Base-by-base conservation (phyloP, 2,888 invertebrate species). In the Standfussiana lucernea region DNA sequence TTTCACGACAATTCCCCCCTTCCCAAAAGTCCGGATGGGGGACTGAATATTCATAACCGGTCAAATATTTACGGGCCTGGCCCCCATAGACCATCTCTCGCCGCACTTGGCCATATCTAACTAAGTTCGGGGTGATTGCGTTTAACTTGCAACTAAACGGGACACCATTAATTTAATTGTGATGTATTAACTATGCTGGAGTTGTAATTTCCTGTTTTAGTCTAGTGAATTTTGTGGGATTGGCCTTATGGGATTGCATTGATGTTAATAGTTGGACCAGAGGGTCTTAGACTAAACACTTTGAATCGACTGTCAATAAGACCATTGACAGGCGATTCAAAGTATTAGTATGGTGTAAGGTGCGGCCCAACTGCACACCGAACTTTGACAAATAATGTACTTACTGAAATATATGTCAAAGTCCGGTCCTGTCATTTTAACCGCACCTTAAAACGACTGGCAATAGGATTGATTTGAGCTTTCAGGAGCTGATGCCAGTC, bases 101-200 rank as follows among this genome's bases (percentile, higher is more conserved):
- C 74, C 73, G 75, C 85, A 79, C 79, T 75, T 81, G 75, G 77
- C 80, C 75, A 78, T 84, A 83, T 85, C 79, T 75, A 85, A 83
- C 86, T 73, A 87, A 90, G 86, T 89, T 89, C 79, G 77, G 80
- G 82, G 84, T 92, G 92, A 92, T 92, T 91, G 89, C 89, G 85
- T 89, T 88, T 79, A 88, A 90, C 88, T 91, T 81, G 85, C 81
- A 88, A 88, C 88, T 89, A 91, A 90, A 90, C 88, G 89, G 88
- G 86, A 89, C 88, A 86, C 89, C 87, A 90, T 91, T 89, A 89
- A 88, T 88, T 88, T 89, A 89, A 89, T 89, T 86, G 82, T 75
- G 70, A 82, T 88, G 85, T 88, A 88, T 85, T 79, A 83, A 74
- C 74, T 45, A 72, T 74, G 71, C 59, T 56, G 45, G 40, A 62